These are phyloP conservation scores for Tipula lateralis DNA, from an alignment of 2,888 invertebrate species.

Conservation along the genomic window DNA sequence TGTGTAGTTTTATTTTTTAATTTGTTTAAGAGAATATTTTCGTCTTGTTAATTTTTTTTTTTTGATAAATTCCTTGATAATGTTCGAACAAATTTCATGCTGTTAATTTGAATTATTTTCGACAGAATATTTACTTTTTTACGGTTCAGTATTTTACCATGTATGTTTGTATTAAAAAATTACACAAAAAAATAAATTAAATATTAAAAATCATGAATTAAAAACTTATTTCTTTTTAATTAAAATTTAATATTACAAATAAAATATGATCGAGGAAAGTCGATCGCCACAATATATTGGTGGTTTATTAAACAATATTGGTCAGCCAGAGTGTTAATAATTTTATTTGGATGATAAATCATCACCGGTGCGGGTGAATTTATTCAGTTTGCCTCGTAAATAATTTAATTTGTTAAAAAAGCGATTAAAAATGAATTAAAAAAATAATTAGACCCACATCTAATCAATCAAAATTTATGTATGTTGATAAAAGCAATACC, in stretches of 20 bases:
- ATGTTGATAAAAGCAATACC: neutral
- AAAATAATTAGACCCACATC: neutral
- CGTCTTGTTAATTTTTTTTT: neutral
- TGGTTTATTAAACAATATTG: neutral
- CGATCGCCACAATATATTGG: neutral
- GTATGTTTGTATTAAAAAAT: conserved; percentile 14
- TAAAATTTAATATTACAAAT: conserved; percentile 19
- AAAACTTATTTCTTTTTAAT: neutral
- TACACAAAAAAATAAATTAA: neutral
- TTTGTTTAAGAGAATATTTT: neutral
- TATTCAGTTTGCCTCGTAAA: neutral
- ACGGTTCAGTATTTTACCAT: neutral
- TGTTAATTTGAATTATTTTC: conserved; percentile 29
- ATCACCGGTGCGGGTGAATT: neutral
- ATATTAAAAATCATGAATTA: neutral
- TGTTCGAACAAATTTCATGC: conserved; percentile 28
- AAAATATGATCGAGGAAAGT: neutral
- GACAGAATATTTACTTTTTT: neutral
- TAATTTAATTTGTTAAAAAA: neutral
- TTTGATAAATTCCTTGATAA: conserved; percentile 28
- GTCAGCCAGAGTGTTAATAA: neutral
- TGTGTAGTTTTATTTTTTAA: neutral
- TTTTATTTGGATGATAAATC: neutral
- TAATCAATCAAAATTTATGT: neutral
- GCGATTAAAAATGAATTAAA: neutral